Evolutionary conservation across 2,113 vertebrate genomes (phyloP).

Genomic region (Xenopus borealis): DNA sequence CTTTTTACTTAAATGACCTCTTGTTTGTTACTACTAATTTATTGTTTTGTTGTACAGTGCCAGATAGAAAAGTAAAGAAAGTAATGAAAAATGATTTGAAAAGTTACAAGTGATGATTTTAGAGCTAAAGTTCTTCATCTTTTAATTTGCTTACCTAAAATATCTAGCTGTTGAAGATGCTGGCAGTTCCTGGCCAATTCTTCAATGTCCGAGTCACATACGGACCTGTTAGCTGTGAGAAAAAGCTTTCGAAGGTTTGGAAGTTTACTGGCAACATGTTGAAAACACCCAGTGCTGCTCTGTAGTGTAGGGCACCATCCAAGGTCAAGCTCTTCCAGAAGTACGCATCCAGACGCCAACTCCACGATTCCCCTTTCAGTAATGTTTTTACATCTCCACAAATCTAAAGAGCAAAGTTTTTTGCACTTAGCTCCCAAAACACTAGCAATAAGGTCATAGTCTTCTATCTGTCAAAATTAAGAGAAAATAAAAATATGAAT

Average conservation of each 20-base stretch:
- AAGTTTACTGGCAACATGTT: slow-evolving; percentile 80
- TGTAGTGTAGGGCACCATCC: slow-evolving; percentile 95
- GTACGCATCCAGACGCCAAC: slow-evolving; percentile 80
- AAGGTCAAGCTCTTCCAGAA: slow-evolving; percentile 92
- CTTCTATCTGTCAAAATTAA: slow-evolving; percentile 78
- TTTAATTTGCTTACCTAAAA: slow-evolving; percentile 75
- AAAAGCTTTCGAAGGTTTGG: slow-evolving; percentile 89
- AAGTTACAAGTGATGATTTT: too few species aligned
- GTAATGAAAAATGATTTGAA: too few species aligned
- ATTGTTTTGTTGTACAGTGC: too few species aligned
- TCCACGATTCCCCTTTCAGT: slow-evolving; percentile 88
- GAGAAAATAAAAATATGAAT: not conserved
- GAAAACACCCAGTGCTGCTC: slow-evolving; percentile 90
- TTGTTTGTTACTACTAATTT: too few species aligned
- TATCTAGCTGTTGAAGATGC: slow-evolving; percentile 85
- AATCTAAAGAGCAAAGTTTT: slow-evolving; percentile 84
- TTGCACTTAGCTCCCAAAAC: slow-evolving; percentile 88
- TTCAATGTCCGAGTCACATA: slow-evolving; percentile 92
- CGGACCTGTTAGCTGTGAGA: slow-evolving; percentile 92
- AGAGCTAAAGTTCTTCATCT: too few species aligned
- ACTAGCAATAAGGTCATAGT: slow-evolving; percentile 88
- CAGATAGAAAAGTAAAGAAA: too few species aligned
- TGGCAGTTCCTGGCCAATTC: slow-evolving; percentile 83
- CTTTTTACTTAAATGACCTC: too few species aligned
- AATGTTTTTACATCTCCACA: slow-evolving; percentile 95